These are phyloP conservation scores for Nemoura dubitans DNA, from an alignment of 2,888 invertebrate genomes.

Conservation along the genomic window DNA sequence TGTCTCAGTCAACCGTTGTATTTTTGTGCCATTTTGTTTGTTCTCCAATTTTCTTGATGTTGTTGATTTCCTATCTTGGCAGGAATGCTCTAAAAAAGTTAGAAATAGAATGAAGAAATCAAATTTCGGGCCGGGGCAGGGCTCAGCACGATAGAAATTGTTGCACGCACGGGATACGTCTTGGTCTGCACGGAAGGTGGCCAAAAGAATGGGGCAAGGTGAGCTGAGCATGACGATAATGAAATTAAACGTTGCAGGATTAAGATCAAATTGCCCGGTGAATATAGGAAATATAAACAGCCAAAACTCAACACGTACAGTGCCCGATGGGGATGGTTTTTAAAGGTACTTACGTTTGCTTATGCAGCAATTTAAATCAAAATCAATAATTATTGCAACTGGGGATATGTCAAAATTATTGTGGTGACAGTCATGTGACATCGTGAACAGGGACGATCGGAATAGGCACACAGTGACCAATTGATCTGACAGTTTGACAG, in stretches of 20 bases:
- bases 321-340: background rate
- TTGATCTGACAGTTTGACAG: too few relatives aligned
- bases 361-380: background rate
- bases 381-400: background rate
- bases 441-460: background rate
- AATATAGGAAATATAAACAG: background rate
- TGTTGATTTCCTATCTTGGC: constrained; percentile 3
- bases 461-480: too few relatives aligned
- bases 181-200: background rate
- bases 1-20: background rate
- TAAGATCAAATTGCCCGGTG: background rate
- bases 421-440: background rate
- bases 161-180: background rate
- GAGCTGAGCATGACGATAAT: constrained; percentile 12
- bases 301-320: background rate
- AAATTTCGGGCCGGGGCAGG: background rate
- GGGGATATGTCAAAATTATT: background rate
- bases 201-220: background rate
- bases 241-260: background rate
- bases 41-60: background rate
- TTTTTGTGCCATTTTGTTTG: background rate
- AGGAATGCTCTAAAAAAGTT: background rate
- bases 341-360: background rate
- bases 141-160: background rate
- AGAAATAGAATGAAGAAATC: constrained; percentile 2